These are phyloP conservation scores for Myrmophylax atrothorax DNA, from an alignment of 2,113 vertebrate genomes.

Conservation along the genomic window DNA sequence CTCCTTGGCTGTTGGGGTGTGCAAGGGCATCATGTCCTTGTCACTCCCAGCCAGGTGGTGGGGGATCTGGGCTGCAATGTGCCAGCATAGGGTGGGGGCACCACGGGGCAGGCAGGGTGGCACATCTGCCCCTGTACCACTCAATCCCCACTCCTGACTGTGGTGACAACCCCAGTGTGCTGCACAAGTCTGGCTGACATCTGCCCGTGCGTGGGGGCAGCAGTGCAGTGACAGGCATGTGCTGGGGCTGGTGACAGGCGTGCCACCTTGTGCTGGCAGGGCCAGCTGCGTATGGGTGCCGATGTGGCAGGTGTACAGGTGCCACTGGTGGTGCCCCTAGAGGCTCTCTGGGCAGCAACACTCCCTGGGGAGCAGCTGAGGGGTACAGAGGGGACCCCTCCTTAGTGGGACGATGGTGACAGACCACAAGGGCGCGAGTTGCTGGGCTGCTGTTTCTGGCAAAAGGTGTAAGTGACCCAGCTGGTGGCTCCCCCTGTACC, in stretches of 20 bases:
- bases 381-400: background rate
- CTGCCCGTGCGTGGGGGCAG: background rate
- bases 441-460: constrained; percentile 8
- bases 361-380: accelerated
- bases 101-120: background rate
- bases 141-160: background rate
- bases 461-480: constrained; percentile 52
- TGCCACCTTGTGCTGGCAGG: accelerated
- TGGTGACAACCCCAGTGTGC: accelerated
- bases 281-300: accelerated
- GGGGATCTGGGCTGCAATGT: background rate
- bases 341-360: background rate
- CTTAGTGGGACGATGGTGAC: accelerated
- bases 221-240: accelerated
- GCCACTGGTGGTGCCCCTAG: background rate
- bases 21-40: background rate
- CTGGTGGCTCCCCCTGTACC: background rate
- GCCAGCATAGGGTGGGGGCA: background rate
- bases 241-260: background rate
- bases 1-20: background rate
- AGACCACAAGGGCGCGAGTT: background rate
- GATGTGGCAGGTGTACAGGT: background rate
- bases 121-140: background rate
- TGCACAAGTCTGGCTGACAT: accelerated
- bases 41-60: accelerated